A percentile compares a stretch with the other conserved stretches of the same genome.
These are phyloP conservation scores for Gymnogyps californianus DNA, from an alignment of 2,113 vertebrate genomes.

Conservation along the genomic window DNA sequence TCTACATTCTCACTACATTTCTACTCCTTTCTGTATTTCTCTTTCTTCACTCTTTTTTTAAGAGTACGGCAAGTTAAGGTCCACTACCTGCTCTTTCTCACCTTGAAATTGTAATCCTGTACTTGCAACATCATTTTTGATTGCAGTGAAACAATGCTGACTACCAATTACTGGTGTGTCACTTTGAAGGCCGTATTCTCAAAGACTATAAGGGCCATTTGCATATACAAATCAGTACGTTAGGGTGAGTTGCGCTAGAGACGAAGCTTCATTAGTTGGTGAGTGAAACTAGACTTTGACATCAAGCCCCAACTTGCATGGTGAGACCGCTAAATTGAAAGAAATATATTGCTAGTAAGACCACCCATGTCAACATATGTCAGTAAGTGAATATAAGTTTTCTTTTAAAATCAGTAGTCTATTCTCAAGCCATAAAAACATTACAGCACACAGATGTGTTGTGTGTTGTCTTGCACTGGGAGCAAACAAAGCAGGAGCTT, in stretches of 20 bases:
- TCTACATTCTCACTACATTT: background rate
- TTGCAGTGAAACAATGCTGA: background rate
- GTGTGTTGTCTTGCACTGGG: background rate
- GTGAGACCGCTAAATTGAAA: background rate
- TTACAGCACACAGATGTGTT: background rate
- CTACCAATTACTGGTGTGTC: no score
- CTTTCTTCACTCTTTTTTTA: background rate
- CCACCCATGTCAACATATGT: accelerated
- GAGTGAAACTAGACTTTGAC: background rate
- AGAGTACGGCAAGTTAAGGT: background rate
- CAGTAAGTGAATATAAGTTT: background rate
- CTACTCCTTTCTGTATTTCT: background rate
- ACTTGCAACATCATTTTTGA: background rate
- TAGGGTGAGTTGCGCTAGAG: background rate
- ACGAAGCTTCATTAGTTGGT: background rate
- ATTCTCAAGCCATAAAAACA: background rate
- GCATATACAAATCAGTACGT: no score
- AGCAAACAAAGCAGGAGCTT: background rate
- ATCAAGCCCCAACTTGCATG: background rate
- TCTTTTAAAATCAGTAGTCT: background rate
- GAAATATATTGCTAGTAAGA: background rate
- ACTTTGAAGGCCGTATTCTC: background rate
- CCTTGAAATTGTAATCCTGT: background rate
- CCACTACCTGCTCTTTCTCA: background rate
- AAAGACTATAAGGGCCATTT: background rate